Conservation (phyloP, 2,888 invertebrate genomes). For the Acrobasis repandana region DNA sequence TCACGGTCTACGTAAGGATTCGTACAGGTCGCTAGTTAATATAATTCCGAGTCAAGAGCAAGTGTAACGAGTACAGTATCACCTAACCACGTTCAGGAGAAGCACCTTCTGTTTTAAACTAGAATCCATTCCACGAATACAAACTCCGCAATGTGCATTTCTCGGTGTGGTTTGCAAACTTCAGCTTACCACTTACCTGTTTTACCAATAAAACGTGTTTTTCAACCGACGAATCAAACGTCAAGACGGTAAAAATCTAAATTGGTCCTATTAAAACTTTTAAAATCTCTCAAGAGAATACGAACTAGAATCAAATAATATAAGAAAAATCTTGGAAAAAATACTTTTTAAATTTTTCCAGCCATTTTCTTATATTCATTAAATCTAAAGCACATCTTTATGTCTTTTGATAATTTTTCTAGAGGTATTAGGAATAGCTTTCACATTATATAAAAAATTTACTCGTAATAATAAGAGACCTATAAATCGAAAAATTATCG, state of each 20-base stretch:
- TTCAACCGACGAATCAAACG: conserved; percentile 22
- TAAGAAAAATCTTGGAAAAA: too few species aligned
- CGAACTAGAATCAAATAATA: too few species aligned
- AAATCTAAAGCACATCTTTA: too few species aligned
- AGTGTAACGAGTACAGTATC: conserved; percentile 73
- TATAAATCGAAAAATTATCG: too few species aligned
- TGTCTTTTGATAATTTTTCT: too few species aligned
- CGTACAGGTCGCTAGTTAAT: conserved; percentile 48
- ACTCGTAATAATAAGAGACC: background rate
- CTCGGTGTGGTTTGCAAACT: conserved; percentile 63
- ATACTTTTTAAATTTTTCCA: too few species aligned
- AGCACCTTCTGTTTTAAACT: conserved; percentile 74
- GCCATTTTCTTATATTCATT: too few species aligned
- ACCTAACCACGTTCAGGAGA: conserved; percentile 66
- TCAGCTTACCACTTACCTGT: conserved; percentile 72
- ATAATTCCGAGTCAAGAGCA: conserved; percentile 53
- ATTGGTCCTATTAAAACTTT: too few species aligned
- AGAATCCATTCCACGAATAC: conserved; percentile 73
- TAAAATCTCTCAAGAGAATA: too few species aligned
- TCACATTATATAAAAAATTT: too few species aligned
- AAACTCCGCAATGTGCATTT: conserved; percentile 71
- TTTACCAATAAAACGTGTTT: conserved; percentile 75
- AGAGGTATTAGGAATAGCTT: too few species aligned
- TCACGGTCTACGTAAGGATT: conserved; percentile 48
- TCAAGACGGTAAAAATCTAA: too few species aligned